Evolutionary conservation across 2,797 vertebrate genomes (phyloP), one percentile per base, ranked within the genome.

Genomic region (Odontamblyopus lacepedii): DNA sequence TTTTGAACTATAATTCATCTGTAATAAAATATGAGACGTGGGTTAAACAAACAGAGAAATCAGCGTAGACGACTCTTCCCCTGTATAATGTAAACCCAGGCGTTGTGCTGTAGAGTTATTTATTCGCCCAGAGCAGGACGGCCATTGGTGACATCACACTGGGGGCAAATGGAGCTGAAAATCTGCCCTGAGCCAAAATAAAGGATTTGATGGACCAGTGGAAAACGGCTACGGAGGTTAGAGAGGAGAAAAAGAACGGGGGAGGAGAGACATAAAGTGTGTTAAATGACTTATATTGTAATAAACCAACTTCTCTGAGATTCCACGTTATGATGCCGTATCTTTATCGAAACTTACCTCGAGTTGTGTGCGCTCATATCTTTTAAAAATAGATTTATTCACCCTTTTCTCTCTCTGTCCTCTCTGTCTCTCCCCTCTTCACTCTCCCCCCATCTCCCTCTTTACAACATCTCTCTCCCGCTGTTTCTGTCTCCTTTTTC

Each of bases 71-170:
- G 71, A 50, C 23, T 23, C 23, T 23, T 23, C 23, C 23, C 23
- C 23, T 65, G 64, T 77, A 50, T 69, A 63, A 76, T 83, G 82
- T 79, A 81, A 89, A 84, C 84, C 82, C 87, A 90, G 86, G 87
- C 85, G 85, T 85, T 82, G 41, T 71, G 74, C 74, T 78, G 87
- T 79, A 77, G 80, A 82, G 80, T 88, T 90, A 88, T 89, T 90
- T 89, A 89, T 89, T 89, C 87, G 87, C 86, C 6, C 83, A 86
- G 88, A 91, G 86, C 80, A 87, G 82, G 86, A 89, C 67, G 78
- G 84, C 91, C 89, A 91, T 90, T 90, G 88, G 89, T 90, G 90
- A 91, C 88, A 90, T 92, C 90, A 91, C 89, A 89, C 87, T 84
- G 89, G 88, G 85, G 79, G 86, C 89, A 91, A 91, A 92, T 90